Conservation (phyloP, 2,113 vertebrate species). For the Ceyx margarethae region DNA sequence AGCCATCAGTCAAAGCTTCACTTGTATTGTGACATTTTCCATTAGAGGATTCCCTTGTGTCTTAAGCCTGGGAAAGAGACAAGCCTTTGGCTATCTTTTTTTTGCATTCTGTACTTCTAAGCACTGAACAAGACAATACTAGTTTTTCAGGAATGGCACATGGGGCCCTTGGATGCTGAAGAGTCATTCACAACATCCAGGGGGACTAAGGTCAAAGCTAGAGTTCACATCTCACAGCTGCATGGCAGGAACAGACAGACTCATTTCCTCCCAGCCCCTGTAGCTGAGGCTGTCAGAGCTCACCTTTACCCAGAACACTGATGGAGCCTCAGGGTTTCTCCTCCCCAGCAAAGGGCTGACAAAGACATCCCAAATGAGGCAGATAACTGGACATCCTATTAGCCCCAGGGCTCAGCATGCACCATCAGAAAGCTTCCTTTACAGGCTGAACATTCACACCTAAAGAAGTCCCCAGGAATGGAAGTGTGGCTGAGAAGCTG, state of each 20-base stretch:
- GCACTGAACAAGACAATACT: background rate
- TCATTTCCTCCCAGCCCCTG: background rate
- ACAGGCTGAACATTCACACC: background rate
- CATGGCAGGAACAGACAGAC: background rate
- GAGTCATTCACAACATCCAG: background rate
- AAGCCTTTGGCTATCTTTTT: slow-evolving; percentile 31
- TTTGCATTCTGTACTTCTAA: background rate
- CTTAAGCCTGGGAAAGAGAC: background rate
- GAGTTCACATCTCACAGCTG: background rate
- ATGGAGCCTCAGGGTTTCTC: background rate
- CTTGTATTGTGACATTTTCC: background rate
- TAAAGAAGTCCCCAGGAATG: background rate
- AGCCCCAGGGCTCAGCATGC: background rate
- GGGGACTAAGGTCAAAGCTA: background rate
- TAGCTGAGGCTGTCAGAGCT: background rate
- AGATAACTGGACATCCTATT: background rate
- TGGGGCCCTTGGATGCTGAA: background rate
- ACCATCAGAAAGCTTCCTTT: background rate
- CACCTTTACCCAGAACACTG: background rate
- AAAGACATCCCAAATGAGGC: background rate
- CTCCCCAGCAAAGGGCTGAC: background rate
- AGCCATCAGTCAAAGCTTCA: background rate
- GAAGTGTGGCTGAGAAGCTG: background rate
- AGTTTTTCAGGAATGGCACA: background rate
- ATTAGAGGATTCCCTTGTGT: background rate